A percentile compares a stretch with the other conserved stretches of the same genome.
phyloP scores from a whole-genome alignment of 2,113 vertebrate genomes.

The Pseudolaguvia tuberculata region DNA sequence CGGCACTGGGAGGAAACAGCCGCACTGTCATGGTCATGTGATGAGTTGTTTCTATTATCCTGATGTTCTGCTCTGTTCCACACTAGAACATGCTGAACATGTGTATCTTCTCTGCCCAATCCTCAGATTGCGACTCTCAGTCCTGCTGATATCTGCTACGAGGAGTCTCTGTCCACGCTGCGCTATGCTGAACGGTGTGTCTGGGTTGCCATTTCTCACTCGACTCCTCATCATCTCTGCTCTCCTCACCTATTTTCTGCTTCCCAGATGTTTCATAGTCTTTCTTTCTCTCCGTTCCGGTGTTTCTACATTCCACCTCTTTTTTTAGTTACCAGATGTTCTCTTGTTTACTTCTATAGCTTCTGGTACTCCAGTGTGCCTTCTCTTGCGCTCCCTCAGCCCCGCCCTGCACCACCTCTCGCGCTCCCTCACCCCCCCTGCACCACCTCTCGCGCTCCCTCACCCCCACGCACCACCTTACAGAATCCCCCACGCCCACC shows the following conservation, averaged over 20 bases:
- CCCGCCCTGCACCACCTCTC: no score
- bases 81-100: neutral
- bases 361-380: no score
- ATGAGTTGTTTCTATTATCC: neutral
- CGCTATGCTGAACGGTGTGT: conserved; percentile 79
- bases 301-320: neutral
- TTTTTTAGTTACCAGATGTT: neutral
- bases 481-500: no score
- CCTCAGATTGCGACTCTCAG: conserved; percentile 78
- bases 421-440: no score
- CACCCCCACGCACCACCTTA: no score
- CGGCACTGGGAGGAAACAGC: conserved; percentile 83
- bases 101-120: conserved; percentile 15
- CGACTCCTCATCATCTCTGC: neutral
- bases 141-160: conserved; percentile 82
- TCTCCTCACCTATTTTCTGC: neutral
- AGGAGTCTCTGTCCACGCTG: conserved; percentile 80
- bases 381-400: no score
- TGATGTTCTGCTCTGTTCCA: neutral
- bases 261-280: neutral
- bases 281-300: neutral
- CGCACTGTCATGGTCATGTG: conserved; percentile 74
- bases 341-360: neutral
- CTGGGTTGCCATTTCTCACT: neutral
- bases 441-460: no score